These are phyloP conservation scores for Orchesella flavescens DNA, from an alignment of 2,888 invertebrate species.

Conservation along the genomic window DNA sequence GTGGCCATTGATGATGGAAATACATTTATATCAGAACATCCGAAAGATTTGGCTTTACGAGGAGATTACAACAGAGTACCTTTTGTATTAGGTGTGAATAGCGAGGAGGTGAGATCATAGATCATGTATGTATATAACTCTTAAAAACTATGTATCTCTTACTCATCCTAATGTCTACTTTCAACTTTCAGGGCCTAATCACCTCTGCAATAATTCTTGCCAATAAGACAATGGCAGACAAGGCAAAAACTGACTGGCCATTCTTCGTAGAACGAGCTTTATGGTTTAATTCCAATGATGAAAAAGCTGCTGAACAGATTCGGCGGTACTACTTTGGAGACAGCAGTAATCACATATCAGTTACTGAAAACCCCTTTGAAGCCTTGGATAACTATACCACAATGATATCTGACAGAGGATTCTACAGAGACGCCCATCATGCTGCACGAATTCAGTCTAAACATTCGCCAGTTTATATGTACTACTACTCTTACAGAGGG, in stretches of 20 bases:
- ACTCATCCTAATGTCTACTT: too few species aligned
- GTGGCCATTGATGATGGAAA: conserved; percentile 47
- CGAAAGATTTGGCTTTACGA: conserved; percentile 26
- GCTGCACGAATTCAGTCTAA: conserved; percentile 56
- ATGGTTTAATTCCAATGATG: conserved; percentile 45
- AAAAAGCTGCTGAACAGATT: conserved; percentile 52
- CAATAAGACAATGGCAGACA: conserved; percentile 55
- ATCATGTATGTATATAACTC: too few species aligned
- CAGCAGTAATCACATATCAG: background rate
- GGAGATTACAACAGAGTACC: conserved; percentile 53
- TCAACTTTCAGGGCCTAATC: conserved; percentile 53
- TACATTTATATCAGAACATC: conserved; percentile 57
- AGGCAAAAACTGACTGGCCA: conserved; percentile 61
- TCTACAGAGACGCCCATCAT: conserved; percentile 57
- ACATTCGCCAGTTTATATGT: conserved; percentile 58
- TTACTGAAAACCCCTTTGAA: conserved; percentile 49
- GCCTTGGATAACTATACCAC: conserved; percentile 59
- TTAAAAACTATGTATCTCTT: too few species aligned
- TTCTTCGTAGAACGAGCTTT: conserved; percentile 56
- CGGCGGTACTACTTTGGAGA: conserved; percentile 61
- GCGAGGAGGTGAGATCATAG: conserved; percentile 43
- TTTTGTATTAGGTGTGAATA: conserved; percentile 54
- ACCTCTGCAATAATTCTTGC: conserved; percentile 60
- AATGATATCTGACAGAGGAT: conserved; percentile 65
- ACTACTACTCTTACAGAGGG: conserved; percentile 62